Evolutionary conservation across 2,888 invertebrate species (phyloP).

Genomic region (Heterodera filipjevi): DNA sequence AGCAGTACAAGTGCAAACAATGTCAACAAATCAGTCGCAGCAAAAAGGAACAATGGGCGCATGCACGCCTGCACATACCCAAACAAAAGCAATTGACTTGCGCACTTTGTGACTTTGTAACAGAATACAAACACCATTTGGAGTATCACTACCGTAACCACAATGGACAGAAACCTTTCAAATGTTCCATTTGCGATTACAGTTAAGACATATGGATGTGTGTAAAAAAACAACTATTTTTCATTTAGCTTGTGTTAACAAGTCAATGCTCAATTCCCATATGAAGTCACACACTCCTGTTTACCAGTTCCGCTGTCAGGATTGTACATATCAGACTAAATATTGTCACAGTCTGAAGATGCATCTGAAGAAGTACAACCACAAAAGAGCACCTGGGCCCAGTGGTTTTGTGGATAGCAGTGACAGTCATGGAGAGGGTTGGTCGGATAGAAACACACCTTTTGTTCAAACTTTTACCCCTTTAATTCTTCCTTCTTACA

Average conservation of each 20-base stretch:
- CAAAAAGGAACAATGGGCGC: slow-evolving; percentile 90
- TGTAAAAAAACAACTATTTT: slow-evolving; percentile 19
- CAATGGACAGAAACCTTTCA: slow-evolving; percentile 83
- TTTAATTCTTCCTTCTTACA: slow-evolving; percentile 21
- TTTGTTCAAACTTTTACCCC: background rate
- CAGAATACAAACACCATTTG: slow-evolving; percentile 96
- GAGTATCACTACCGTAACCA: slow-evolving; percentile 96
- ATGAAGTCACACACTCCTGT: slow-evolving; percentile 83
- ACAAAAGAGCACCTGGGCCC: slow-evolving; percentile 71
- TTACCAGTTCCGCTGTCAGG: slow-evolving; percentile 77
- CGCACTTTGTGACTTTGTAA: slow-evolving; percentile 87
- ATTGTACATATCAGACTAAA: slow-evolving; percentile 94
- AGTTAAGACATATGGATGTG: background rate
- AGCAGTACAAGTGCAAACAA: slow-evolving; percentile 88
- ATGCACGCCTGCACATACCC: slow-evolving; percentile 85
- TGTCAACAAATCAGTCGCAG: slow-evolving; percentile 83
- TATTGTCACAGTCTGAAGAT: slow-evolving; percentile 95
- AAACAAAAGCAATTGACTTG: slow-evolving; percentile 88
- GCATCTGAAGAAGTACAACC: slow-evolving; percentile 87
- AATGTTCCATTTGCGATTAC: slow-evolving; percentile 62
- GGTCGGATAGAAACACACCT: slow-evolving; percentile 17
- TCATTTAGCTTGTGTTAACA: slow-evolving; percentile 79
- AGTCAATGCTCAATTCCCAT: slow-evolving; percentile 98
- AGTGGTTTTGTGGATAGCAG: slow-evolving; percentile 23
- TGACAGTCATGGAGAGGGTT: slow-evolving; percentile 36